These are phyloP conservation scores for Monopterus albus DNA, from an alignment of 2,113 vertebrate species.

Conservation along the genomic window DNA sequence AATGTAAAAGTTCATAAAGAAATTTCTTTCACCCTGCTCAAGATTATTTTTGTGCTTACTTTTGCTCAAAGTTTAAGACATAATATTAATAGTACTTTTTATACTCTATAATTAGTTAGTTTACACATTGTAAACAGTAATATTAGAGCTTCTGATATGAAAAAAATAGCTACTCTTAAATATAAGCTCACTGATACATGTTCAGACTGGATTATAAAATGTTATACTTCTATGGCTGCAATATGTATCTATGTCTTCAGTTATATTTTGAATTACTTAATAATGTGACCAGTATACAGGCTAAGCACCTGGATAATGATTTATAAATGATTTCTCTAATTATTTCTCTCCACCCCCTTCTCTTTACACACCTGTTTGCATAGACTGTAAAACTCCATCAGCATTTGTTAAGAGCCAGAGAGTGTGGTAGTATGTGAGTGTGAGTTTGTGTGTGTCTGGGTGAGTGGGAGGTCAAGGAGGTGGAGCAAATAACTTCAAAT, in stretches of 20 bases:
- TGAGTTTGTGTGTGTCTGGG: neutral
- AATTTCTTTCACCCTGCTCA: no score
- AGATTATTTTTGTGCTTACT: no score
- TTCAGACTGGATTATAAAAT: no score
- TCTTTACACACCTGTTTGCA: neutral
- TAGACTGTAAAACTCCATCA: conserved; percentile 7
- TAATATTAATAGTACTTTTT: no score
- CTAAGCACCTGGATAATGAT: neutral
- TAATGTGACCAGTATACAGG: neutral
- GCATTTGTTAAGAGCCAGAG: neutral
- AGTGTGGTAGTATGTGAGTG: neutral
- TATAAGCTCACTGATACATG: no score
- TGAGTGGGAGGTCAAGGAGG: neutral
- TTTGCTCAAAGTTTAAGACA: no score
- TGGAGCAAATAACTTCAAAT: neutral
- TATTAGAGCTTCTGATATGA: no score
- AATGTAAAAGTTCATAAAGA: no score
- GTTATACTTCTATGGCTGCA: no score
- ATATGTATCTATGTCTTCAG: neutral
- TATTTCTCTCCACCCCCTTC: neutral
- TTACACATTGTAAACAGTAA: no score
- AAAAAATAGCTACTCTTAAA: no score
- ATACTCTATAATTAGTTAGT: no score
- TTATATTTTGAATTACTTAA: neutral
- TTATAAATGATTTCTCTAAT: neutral